Evolutionary conservation across 2,888 invertebrate genomes (phyloP), one percentile per base, ranked within the genome.

Genomic region (Cantharis flavilabris): DNA sequence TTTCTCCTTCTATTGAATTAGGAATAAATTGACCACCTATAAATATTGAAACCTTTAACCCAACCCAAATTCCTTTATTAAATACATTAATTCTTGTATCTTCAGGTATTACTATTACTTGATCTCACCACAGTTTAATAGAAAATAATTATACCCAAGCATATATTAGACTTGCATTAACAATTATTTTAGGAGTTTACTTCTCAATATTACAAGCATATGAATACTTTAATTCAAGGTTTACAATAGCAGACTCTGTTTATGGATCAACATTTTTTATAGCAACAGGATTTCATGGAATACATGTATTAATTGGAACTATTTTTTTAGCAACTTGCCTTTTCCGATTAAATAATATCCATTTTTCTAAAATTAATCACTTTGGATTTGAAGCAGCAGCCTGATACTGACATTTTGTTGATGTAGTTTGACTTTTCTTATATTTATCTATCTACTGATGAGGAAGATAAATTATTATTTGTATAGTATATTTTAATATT

Each of bases 251-350:
- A 5, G 92, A 92, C 85, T 91, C 92, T 82, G 88, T 91, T 83
- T 94, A 92, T 88, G 94, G 94, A 0, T 91, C 93, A 71, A 90
- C 91, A 69, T 95, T 94, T 89, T 94, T 92, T 90, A 90, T 94
- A 86, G 91, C 93, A 74, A 95, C 94, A 77, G 94, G 94, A 87
- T 94, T 95, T 49, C 94, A 95, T 85, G 94, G 94, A 3, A 14
- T 94, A 72, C 94, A 94, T 90, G 94, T 94, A 69, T 88, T 94
- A 83, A 91, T 92, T 86, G 92, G 92, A 81, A 90, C 90, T 23
- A 86, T 89, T 20, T 92, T 93, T 83, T 83, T 93, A 84, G 73
- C 87, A 82, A 83, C 90, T 73, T 90, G 90, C 85, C 85, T 91
- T 83, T 78, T 90, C 20, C 92, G 92, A 20, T 86, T 89, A 74